Base-by-base conservation (phyloP, 2,888 invertebrate genomes). In the Palloptera scutellata region DNA sequence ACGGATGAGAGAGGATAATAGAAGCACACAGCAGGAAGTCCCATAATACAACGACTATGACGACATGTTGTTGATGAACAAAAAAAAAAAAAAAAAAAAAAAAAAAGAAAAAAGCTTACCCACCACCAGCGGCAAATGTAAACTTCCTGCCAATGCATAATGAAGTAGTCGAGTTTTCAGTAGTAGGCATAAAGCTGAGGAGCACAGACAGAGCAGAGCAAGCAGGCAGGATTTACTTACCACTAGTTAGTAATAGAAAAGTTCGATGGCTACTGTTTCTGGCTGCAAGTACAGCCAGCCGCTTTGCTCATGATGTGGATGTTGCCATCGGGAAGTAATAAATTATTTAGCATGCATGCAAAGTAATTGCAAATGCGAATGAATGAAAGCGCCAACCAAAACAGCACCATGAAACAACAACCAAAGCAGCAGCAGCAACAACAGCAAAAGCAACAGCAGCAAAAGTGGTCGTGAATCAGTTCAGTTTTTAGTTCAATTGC, bases 261-360 rank as follows among this genome's bases (percentile, higher is more conserved):
- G 40, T 30, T 45, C 9, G 55, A 6, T 17, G 20, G 52, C 13
- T 57, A 62, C 45, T 62, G 67, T 15, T 41, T 59, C 60, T 20
- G 58, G 41, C 42, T 57, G 11, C 43, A 42, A 17, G 55, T 61
- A 41, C 64, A 54, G 60, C 53, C 55, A 51, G 17, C 54, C 45
- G 57, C 13, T 43, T 17, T 51, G 54, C 42, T 65, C n/a, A n/a
- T n/a, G 58, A 54, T 66, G 51, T 62, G 64, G 59, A 62, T 64
- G 68, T 74, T 73, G 73, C 75, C 74, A 73, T 66, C 68, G 74
- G 74, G 73, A 73, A 72, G 66, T 70, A 72, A 70, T 73, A 73
- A 75, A 73, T 73, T 69, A 73, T 73, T 73, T 72, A 55, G 68
- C 69, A 72, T 63, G 67, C 69, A 74, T 71, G 71, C 70, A 70